Conservation (phyloP, 2,888 invertebrate species). For the Diarsia rubi region DNA sequence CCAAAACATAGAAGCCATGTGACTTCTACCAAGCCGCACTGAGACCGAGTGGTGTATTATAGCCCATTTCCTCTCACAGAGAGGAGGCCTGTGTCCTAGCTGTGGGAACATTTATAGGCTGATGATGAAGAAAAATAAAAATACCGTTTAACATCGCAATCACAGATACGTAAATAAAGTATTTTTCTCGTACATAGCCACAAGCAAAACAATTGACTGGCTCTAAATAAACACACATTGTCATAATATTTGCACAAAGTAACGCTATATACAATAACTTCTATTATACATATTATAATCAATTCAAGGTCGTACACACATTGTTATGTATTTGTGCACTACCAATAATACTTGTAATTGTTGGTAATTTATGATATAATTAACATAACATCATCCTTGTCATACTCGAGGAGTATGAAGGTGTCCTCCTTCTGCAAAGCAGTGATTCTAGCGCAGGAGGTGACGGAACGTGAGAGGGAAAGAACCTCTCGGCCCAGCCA, state of each 20-base stretch:
- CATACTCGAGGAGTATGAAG: background rate
- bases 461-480: too few species aligned
- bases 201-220: slow-evolving; percentile 42
- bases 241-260: slow-evolving; percentile 43
- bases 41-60: too few species aligned
- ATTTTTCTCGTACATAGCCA: slow-evolving; percentile 1
- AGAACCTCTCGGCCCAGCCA: too few species aligned
- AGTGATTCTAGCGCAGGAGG: too few species aligned
- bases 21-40: too few species aligned
- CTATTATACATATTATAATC: slow-evolving; percentile 15
- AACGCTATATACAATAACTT: slow-evolving; percentile 9
- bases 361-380: background rate
- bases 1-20: too few species aligned
- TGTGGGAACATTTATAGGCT: too few species aligned
- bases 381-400: background rate
- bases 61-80: too few species aligned
- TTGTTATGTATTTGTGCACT: slow-evolving; percentile 26
- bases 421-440: too few species aligned
- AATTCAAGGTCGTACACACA: slow-evolving; percentile 37
- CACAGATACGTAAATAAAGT: background rate
- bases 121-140: background rate
- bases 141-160: background rate
- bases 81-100: too few species aligned
- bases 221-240: slow-evolving; percentile 27
- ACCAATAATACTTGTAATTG: slow-evolving; percentile 3